Conservation (phyloP, 2,797 vertebrate species). For the Ciconia nigra region DNA sequence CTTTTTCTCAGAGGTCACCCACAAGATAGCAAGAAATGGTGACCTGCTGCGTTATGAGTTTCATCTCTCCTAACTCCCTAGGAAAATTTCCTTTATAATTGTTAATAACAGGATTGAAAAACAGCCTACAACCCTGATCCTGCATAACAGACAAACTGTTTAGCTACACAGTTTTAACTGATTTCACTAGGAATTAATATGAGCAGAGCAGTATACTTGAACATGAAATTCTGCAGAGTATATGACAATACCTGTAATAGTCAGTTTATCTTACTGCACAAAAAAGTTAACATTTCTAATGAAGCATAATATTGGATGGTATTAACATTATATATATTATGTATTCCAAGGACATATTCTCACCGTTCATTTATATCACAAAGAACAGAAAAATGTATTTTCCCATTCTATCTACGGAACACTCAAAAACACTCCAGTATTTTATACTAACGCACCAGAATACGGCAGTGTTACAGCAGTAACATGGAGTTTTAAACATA, state of each 20-base stretch:
- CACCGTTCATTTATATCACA: background rate
- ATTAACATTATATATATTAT: background rate
- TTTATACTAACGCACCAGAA: background rate
- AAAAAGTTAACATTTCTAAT: background rate
- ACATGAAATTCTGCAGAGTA: background rate
- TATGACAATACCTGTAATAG: background rate
- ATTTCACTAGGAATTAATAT: background rate
- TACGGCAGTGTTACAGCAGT: background rate
- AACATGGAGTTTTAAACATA: background rate
- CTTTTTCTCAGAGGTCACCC: background rate
- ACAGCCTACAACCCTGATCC: background rate
- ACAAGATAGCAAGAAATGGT: background rate
- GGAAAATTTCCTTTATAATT: background rate
- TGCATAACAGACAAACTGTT: background rate
- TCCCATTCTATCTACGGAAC: background rate
- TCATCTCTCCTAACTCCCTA: background rate
- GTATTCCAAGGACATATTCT: background rate
- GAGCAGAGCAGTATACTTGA: background rate
- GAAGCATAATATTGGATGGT: background rate
- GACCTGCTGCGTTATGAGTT: background rate
- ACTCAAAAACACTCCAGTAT: background rate
- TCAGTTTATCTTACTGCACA: background rate
- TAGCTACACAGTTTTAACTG: background rate
- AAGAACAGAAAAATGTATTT: background rate
- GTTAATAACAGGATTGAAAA: background rate